Evolutionary conservation across 2,888 invertebrate genomes (phyloP), one percentile per base, ranked within the genome.

Genomic region (Torymus aiolomorphi): DNA sequence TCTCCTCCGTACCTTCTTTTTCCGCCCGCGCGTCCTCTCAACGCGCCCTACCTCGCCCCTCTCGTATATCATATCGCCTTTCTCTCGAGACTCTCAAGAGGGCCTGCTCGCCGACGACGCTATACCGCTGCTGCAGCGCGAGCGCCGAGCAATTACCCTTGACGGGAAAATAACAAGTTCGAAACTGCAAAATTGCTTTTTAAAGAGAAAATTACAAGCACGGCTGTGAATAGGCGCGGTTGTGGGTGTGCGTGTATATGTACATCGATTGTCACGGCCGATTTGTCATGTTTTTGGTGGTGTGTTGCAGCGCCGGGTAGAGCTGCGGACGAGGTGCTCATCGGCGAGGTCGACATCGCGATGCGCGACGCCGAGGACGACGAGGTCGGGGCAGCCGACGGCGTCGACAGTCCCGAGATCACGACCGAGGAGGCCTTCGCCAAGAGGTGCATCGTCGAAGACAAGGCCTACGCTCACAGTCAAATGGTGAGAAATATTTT

Each of bases 381-480:
- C 11, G 75, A 78, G 83, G 82, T 11, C 20, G 49, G 80, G 10
- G 62, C 20, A 2, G 73, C 80, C 61, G 83, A 82, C 1, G 66
- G 24, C 49, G 84, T 85, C 52, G 81, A 76, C 57, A 83, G 82
- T 24, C 83, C 83, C 54, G 86, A 88, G 76, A 79, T 86, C 67
- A 85, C 86, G n/a, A 87, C 86, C 16, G 85, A 87, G 49, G 85
- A 88, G 62, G 82, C 88, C 3, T 85, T 84, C 59, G 81, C 65
- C 54, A 88, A 86, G 80, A 88, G 88, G 78, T 89, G 89, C 84
- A 82, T 86, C 76, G 86, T 87, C 71, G 86, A 88, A n/a, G 88
- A 86, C 59, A 88, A 86, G 62, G 82, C 86, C 62, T 89, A 89
- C 82, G 84, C 88, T 8, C 89, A 89, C 81, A 86, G 89, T 67